Evolutionary conservation across 2,888 invertebrate genomes (phyloP), one percentile per base, ranked within the genome.

Genomic region (Drosophila borealis): DNA sequence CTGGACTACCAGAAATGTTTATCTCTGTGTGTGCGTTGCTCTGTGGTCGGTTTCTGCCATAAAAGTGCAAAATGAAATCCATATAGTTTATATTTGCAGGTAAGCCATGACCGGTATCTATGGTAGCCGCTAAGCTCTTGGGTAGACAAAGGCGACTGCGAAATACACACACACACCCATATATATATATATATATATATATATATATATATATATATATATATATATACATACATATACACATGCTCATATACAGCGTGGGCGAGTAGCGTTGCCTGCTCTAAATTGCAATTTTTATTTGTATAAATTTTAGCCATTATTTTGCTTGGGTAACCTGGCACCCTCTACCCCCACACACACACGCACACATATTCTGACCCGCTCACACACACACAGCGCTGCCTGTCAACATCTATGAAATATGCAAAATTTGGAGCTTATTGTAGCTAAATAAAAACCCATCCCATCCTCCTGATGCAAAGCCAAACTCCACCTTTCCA

Each of bases 401-500:
- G 5, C 25, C 70, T 81, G 79, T 79, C 88, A 81, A 69, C 86
- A 71, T 65, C 70, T 84, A 82, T 84, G 88, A 84, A 84, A 88
- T 84, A 84, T 88, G 83, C 75, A 82, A 82, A 84, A 88, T 85
- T 85, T 82, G 70, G 86, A 84, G 88, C 88, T 83, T 88, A 88
- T 85, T 88, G 73, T 81, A 74, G 68, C 81, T 76, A 78, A 81
- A 84, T 87, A 80, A 73, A 29, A 59, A 78, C 50, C 44, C 69
- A 45, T 45, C 19, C 68, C 44, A 19, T 39, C 10, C 61, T 2
- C 39, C 49, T 46, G 49, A 69, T 65, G 44, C 59, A 62, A 42
- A 46, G 9, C 44, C 39, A 36, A 59, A 19, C 56, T 33, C 17
- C 41, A 39, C 29, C 54, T 34, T 42, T 50, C 42, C 75, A 54